Evolutionary conservation across 1,140 invertebrate genomes (phyloP).

Genomic region (Drosophila albomicans): DNA sequence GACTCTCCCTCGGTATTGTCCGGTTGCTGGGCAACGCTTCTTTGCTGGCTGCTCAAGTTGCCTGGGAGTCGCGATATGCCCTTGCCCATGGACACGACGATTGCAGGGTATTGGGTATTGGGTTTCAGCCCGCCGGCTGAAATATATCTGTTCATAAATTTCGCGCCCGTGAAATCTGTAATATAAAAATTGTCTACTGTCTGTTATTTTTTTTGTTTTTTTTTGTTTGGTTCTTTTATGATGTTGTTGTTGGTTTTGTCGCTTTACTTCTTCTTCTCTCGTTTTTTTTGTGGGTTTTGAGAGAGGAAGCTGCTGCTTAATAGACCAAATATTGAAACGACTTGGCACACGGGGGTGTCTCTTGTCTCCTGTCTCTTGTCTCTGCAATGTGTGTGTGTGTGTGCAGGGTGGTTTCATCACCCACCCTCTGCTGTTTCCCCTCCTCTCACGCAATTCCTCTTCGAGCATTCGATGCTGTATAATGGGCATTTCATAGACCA

Average conservation of each 20-base stretch:
- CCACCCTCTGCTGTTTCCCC: background rate
- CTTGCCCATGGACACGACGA: background rate
- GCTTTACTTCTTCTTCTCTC: background rate
- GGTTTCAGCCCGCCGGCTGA: slow-evolving; percentile 57
- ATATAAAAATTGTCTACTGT: slow-evolving; percentile 73
- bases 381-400: background rate
- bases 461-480: slow-evolving; percentile 35
- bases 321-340: slow-evolving; percentile 77
- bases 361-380: background rate
- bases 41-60: background rate
- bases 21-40: background rate
- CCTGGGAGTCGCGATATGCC: background rate
- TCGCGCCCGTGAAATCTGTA: slow-evolving; percentile 63
- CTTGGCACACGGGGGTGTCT: slow-evolving; percentile 33
- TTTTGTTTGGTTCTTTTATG: slow-evolving; percentile 40
- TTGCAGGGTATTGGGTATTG: slow-evolving; percentile 41
- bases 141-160: slow-evolving; percentile 75
- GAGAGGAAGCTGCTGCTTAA: slow-evolving; percentile 52
- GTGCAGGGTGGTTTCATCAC: slow-evolving; percentile 7
- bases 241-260: slow-evolving; percentile 7
- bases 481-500: slow-evolving; percentile 84
- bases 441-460: background rate
- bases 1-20: background rate
- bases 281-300: no score
- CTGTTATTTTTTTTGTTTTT: slow-evolving; percentile 35